Percentiles rank a stretch among this genome's conserved stretches.
Evolutionary conservation across 1,140 invertebrate genomes (phyloP).

Genomic region (Cydia pomonella): DNA sequence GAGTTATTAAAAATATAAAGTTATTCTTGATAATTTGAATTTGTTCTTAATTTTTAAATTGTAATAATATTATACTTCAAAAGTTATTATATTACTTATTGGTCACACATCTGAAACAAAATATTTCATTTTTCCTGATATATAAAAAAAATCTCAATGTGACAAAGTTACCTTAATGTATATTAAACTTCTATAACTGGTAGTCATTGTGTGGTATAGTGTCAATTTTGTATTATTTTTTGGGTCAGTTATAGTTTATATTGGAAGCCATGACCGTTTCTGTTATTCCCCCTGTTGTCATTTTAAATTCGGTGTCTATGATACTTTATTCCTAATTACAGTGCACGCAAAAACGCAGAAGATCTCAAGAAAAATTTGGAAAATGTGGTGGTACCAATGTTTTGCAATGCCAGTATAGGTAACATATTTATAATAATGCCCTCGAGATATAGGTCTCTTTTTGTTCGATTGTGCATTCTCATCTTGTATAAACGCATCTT

Average conservation of each 20-base stretch:
- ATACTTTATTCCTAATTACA: slow-evolving; percentile 83
- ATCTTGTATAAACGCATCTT: slow-evolving; percentile 66
- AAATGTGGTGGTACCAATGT: slow-evolving; percentile 97
- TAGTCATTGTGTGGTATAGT: neutral
- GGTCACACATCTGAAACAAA: neutral
- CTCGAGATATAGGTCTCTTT: slow-evolving; percentile 72
- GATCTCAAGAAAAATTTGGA: slow-evolving; percentile 95
- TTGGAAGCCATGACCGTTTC: slow-evolving; percentile 17
- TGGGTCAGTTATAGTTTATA: neutral
- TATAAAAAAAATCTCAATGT: neutral
- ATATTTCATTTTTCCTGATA: neutral
- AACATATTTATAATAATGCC: slow-evolving; percentile 81
- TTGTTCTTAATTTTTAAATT: too few relatives aligned
- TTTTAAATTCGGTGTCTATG: slow-evolving; percentile 74
- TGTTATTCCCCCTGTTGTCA: slow-evolving; percentile 51
- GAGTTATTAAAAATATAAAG: neutral
- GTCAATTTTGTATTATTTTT: neutral
- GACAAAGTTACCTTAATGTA: neutral
- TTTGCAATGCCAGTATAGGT: slow-evolving; percentile 93
- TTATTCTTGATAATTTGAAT: neutral
- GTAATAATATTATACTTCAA: neutral
- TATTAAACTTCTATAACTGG: neutral
- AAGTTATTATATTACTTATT: neutral
- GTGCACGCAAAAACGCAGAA: slow-evolving; percentile 96
- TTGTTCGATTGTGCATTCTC: slow-evolving; percentile 71